Evolutionary conservation across 2,113 vertebrate genomes (phyloP).

Genomic region (Meleagris gallopavo): DNA sequence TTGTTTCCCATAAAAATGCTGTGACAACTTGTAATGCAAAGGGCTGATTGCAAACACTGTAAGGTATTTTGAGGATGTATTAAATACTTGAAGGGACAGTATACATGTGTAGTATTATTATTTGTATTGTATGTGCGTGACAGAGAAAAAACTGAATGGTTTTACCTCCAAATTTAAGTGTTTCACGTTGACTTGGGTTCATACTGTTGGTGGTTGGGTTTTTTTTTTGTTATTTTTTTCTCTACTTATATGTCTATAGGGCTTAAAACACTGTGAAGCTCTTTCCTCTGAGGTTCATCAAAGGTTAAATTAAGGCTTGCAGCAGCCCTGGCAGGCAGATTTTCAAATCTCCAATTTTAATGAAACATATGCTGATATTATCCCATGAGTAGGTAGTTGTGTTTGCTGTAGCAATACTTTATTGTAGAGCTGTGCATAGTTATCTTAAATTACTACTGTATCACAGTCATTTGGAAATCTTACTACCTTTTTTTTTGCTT

Average conservation of each 20-base stretch:
- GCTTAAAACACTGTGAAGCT: background rate
- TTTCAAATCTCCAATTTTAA: background rate
- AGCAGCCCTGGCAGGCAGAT: background rate
- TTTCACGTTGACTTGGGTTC: background rate
- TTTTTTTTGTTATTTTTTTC: accelerated
- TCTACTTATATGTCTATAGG: background rate
- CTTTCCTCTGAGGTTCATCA: background rate
- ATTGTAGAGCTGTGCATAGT: background rate
- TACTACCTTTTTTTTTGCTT: background rate
- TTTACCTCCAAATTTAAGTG: background rate
- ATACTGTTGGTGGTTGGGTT: background rate
- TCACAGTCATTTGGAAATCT: background rate
- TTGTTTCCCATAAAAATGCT: background rate
- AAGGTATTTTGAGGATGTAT: background rate
- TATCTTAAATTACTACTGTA: background rate
- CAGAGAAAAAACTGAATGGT: background rate
- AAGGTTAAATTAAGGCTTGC: background rate
- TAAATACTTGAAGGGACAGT: background rate
- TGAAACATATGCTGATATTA: background rate
- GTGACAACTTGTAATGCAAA: background rate
- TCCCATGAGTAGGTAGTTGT: background rate
- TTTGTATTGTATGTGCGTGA: background rate
- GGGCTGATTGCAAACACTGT: background rate
- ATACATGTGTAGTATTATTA: background rate
- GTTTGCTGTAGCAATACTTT: background rate